These are phyloP conservation scores for Drosophila setifemur DNA, from an alignment of 1,140 invertebrate species.

Conservation along the genomic window DNA sequence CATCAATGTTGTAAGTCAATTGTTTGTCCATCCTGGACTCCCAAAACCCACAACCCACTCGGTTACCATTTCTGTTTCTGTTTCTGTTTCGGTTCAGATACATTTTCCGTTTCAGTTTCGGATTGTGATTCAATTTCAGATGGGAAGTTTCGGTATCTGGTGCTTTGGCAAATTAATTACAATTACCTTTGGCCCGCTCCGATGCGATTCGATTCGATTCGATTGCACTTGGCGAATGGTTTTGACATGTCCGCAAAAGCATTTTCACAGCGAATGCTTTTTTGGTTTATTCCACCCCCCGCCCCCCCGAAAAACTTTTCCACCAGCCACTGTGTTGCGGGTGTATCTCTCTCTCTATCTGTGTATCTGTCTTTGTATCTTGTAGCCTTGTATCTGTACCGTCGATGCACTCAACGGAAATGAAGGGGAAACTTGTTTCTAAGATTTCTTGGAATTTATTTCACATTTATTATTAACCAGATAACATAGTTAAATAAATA, in stretches of 20 bases:
- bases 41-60: too few species aligned
- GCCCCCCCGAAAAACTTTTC: neutral
- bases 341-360: neutral
- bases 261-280: conserved; percentile 32
- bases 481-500: too few species aligned
- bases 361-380: neutral
- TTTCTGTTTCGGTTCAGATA: too few species aligned
- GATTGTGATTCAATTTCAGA: neutral
- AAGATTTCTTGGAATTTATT: too few species aligned
- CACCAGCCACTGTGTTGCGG: too few species aligned
- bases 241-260: conserved; percentile 41
- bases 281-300: neutral
- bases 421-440: too few species aligned
- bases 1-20: neutral
- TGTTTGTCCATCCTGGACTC: too few species aligned
- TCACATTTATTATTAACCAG: too few species aligned
- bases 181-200: conserved; percentile 34
- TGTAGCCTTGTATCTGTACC: too few species aligned
- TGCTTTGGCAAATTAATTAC: conserved; percentile 41
- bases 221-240: conserved; percentile 24
- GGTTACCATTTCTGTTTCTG: too few species aligned
- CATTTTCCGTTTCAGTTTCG: too few species aligned
- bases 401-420: too few species aligned
- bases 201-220: neutral
- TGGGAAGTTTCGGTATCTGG: neutral